Evolutionary conservation across 2,797 vertebrate genomes (phyloP).

Genomic region (Pyrrhura leucotis): DNA sequence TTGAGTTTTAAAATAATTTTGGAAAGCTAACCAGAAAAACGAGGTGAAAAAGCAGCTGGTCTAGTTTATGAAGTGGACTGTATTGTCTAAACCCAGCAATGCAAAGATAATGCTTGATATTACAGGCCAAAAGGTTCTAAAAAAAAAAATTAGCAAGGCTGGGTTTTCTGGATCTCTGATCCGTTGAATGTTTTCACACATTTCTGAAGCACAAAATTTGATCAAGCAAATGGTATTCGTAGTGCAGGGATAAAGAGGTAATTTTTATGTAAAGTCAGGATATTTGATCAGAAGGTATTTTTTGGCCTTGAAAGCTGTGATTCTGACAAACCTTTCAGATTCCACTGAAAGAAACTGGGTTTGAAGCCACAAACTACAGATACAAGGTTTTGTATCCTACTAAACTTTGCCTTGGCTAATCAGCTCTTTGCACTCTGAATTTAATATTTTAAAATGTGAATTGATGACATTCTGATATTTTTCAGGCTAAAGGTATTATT

Average conservation of each 20-base stretch:
- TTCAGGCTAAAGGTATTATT: background rate
- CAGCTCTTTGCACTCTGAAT: background rate
- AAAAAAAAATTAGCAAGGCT: background rate
- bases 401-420: background rate
- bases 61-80: background rate
- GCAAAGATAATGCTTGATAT: background rate
- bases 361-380: background rate
- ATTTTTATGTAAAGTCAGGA: background rate
- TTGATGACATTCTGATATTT: slow-evolving; percentile 26
- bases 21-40: background rate
- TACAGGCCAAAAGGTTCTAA: background rate
- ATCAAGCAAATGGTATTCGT: background rate
- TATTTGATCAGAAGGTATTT: background rate
- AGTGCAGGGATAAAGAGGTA: background rate
- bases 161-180: background rate
- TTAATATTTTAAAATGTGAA: background rate
- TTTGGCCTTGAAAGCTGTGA: background rate
- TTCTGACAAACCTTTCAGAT: background rate
- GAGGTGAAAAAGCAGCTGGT: background rate
- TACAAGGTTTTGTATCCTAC: background rate
- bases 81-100: background rate
- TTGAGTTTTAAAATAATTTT: background rate
- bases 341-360: background rate
- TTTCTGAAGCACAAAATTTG: background rate
- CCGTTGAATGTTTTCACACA: background rate